Conservation (phyloP, 92 coral and sea anemone genomes). For the Pocillopora grandis region DNA sequence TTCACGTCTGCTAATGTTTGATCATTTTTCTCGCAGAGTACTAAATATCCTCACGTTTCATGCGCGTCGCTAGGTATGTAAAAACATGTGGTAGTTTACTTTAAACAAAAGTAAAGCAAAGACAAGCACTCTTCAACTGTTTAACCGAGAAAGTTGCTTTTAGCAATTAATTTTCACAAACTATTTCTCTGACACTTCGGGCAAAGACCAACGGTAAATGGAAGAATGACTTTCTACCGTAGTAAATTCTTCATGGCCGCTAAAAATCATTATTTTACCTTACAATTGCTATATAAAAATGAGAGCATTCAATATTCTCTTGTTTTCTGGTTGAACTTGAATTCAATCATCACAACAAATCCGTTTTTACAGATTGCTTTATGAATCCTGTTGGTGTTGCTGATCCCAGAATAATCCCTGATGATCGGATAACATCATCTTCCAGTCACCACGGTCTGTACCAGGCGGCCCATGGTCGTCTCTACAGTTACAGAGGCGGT, state of each 20-base stretch:
- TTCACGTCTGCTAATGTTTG: background rate
- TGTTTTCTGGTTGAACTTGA: no score
- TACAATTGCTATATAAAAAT: no score
- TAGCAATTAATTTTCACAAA: no score
- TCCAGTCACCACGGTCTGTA: background rate
- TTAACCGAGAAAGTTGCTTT: background rate
- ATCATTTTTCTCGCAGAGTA: background rate
- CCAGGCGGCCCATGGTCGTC: slow-evolving; percentile 18
- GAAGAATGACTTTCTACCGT: no score
- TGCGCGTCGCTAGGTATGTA: background rate
- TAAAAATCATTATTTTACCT: no score
- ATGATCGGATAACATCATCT: slow-evolving; percentile 9
- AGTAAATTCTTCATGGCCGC: no score
- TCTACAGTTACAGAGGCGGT: background rate
- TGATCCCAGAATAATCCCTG: background rate
- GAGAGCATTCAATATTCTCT: no score
- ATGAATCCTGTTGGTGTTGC: slow-evolving; percentile 8
- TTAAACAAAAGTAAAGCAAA: background rate
- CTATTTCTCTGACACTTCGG: no score
- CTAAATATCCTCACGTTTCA: background rate
- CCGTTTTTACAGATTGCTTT: background rate
- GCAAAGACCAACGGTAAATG: no score
- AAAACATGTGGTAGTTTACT: background rate
- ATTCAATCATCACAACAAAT: no score
- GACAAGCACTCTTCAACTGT: background rate